These are phyloP conservation scores for Fulica atra DNA, from an alignment of 2,113 vertebrate species.

Conservation along the genomic window DNA sequence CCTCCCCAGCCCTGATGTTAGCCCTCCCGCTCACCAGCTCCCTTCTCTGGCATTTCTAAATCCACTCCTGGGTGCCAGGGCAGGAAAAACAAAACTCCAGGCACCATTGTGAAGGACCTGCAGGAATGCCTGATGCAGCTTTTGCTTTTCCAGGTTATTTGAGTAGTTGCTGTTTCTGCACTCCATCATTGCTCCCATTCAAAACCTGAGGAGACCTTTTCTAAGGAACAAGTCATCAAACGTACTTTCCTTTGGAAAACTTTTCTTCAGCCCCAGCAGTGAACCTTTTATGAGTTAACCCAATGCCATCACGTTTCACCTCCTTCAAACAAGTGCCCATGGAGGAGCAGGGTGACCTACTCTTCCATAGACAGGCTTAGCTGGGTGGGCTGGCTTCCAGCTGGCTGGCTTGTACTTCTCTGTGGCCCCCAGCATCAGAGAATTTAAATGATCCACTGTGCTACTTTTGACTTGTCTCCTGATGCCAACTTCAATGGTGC, in stretches of 20 bases:
- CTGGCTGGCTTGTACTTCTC: background rate
- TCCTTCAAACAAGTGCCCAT: background rate
- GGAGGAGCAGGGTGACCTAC: background rate
- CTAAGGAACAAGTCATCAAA: background rate
- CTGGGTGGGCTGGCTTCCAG: background rate
- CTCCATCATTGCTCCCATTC: background rate
- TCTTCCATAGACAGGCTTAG: background rate
- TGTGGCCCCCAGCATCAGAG: background rate
- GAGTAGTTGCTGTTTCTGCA: background rate
- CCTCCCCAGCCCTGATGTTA: background rate
- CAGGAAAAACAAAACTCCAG: background rate
- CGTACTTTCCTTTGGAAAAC: background rate
- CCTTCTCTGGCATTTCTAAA: background rate
- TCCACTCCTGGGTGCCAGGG: background rate
- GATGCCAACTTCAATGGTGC: background rate
- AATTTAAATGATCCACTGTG: background rate
- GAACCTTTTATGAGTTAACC: background rate
- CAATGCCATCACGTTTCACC: background rate
- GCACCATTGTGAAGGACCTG: background rate
- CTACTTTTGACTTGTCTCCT: background rate
- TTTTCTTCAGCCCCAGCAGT: background rate
- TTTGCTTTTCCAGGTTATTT: background rate
- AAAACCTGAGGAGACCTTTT: background rate
- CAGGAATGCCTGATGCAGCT: fast-evolving
- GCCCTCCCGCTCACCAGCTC: background rate